Base-by-base conservation (phyloP, 2,888 invertebrate genomes). In the Dendrolimus pini region DNA sequence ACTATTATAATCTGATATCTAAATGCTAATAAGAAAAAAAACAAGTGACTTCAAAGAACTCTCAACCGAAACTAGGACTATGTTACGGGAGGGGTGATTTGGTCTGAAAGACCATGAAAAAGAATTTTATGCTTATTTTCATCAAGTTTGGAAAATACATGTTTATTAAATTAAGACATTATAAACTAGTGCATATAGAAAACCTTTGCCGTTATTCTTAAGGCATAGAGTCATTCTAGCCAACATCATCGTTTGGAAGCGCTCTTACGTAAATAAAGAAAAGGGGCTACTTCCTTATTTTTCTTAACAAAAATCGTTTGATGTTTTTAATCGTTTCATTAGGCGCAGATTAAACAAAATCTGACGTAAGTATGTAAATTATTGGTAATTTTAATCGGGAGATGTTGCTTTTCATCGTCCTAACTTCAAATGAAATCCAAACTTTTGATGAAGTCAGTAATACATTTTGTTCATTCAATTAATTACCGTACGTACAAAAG, bases 341-440 rank as follows among this genome's bases (percentile, higher is more conserved):
- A 47, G 47, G 47, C 47, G 47, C 12, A 47, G 12, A 47, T 47
- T 47, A 47, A 47, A 47, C 47, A 47, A 47, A 47, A 47, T 47
- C 47, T 47, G 47, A 47, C 47, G 47, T 47, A 47, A 47, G 47
- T 47, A 47, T 47, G 47, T 47, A 47, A 47, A 47, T 47, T 47
- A 47, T 47, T 47, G 47, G 47, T 47, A 47, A 47, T 47, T 7
- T 12, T 47, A 47, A 47, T 47, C 47, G 47, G 30, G n/a, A 41
- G 54, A 41, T 54, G 54, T 30, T 54, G 41, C 41, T 54, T 54
- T 54, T 61, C 52, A 61, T 60, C 61, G 61, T 30, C 30, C 30
- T 56, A 62, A 59, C 42, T 41, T 47, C 47, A 47, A 47, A 54
- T 62, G 58, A 47, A 47, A 47, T 47, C 47, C 12, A 30, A 30